Percentiles rank a stretch among this genome's conserved stretches.
Conservation (phyloP, 2,113 vertebrate species). For the Corydoras maculifer region DNA sequence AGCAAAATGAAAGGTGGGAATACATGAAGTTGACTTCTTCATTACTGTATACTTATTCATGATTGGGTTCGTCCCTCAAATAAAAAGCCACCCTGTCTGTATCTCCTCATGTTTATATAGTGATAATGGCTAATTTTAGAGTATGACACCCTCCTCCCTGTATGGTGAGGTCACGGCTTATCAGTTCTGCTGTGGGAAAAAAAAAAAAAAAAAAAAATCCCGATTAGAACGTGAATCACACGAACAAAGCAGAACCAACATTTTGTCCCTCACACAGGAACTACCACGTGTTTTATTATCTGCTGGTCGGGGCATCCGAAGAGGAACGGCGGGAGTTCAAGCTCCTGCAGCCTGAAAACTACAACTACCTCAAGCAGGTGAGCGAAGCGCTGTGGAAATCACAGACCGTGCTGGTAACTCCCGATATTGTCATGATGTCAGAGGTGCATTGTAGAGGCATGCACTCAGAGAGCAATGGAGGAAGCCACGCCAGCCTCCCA, state of each 20-base stretch:
- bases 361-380: slow-evolving; percentile 99
- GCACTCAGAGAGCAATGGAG: too few species aligned
- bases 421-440: too few species aligned
- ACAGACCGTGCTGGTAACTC: too few species aligned
- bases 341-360: slow-evolving; percentile 89
- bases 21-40: too few species aligned
- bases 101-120: too few species aligned
- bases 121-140: slow-evolving; percentile 6
- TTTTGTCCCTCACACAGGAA: slow-evolving; percentile 67
- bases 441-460: too few species aligned
- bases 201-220: neutral
- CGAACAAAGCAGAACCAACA: neutral
- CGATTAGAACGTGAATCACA: neutral
- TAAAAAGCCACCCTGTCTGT: too few species aligned
- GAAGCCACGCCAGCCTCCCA: too few species aligned
- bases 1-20: slow-evolving; percentile 90
- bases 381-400: neutral
- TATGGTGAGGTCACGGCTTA: neutral
- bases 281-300: slow-evolving; percentile 97
- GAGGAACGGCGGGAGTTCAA: slow-evolving; percentile 88
- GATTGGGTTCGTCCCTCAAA: too few species aligned
- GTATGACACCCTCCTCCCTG: neutral
- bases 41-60: too few species aligned
- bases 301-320: slow-evolving; percentile 83
- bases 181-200: slow-evolving; percentile 1